These are phyloP conservation scores for Yasuhikotakia modesta DNA, from an alignment of 2,797 vertebrate genomes.

Conservation along the genomic window DNA sequence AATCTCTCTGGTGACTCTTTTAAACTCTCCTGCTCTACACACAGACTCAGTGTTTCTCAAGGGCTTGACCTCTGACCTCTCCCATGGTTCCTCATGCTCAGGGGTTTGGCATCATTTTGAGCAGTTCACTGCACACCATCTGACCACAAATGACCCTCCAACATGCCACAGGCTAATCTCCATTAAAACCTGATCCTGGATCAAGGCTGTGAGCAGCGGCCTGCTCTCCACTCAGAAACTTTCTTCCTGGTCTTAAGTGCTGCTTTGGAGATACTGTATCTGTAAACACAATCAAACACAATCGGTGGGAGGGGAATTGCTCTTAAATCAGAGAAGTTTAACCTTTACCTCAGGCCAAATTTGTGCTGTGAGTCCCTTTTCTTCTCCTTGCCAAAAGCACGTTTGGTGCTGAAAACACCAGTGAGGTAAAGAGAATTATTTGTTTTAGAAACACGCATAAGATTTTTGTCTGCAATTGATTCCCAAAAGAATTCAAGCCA, in stretches of 20 bases:
- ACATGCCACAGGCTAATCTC: slow-evolving; percentile 37
- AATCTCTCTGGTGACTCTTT: background rate
- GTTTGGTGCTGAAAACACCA: background rate
- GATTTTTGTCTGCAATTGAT: background rate
- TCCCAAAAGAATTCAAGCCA: background rate
- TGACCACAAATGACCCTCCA: slow-evolving; percentile 36
- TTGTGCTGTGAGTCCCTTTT: slow-evolving; percentile 26
- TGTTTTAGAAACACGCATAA: too few relatives aligned
- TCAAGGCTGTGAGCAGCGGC: slow-evolving; percentile 23
- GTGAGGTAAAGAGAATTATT: slow-evolving; percentile 1
- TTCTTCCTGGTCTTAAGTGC: background rate
- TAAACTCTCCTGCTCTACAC: slow-evolving; percentile 16
- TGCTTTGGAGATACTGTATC: slow-evolving; percentile 14
- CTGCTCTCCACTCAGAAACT: slow-evolving; percentile 10
- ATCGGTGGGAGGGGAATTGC: background rate
- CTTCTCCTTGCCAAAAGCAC: slow-evolving; percentile 26
- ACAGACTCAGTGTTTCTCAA: background rate
- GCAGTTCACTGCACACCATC: slow-evolving; percentile 28
- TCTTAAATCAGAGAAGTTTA: slow-evolving; percentile 24
- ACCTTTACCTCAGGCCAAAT: slow-evolving; percentile 17
- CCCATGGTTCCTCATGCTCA: slow-evolving; percentile 24
- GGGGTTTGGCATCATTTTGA: slow-evolving; percentile 11
- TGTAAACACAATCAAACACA: background rate
- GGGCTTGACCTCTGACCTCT: slow-evolving; percentile 6
- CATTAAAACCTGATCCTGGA: slow-evolving; percentile 51